A percentile compares a stretch with the other conserved stretches of the same genome.
These are phyloP conservation scores for Atractosteus spatula DNA, from an alignment of 2,113 vertebrate species.

Conservation along the genomic window DNA sequence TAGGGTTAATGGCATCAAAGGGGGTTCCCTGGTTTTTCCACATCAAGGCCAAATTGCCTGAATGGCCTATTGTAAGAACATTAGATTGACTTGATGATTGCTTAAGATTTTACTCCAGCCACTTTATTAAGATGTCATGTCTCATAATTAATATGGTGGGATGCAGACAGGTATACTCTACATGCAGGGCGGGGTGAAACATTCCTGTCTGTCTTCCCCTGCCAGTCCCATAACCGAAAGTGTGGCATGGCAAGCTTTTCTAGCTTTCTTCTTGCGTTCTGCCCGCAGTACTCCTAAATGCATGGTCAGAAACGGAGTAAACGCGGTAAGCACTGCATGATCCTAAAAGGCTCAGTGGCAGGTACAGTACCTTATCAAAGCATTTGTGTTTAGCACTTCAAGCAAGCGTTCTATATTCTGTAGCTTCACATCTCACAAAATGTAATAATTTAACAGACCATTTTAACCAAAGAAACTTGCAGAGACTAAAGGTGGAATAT, in stretches of 20 bases:
- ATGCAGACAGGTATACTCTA: constrained; percentile 14
- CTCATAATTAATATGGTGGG: constrained; percentile 41
- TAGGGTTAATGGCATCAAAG: constrained; percentile 69
- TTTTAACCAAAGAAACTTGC: too few species aligned
- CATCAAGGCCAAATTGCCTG: constrained; percentile 37
- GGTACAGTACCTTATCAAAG: neutral
- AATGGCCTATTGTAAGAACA: constrained; percentile 47
- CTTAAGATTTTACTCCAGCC: constrained; percentile 31
- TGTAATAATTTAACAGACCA: too few species aligned
- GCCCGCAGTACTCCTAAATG: neutral
- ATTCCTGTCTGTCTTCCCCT: neutral
- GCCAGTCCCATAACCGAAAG: neutral
- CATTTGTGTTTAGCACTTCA: too few species aligned
- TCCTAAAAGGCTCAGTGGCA: neutral
- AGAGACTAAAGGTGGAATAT: too few species aligned
- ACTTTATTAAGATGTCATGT: constrained; percentile 45
- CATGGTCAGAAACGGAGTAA: neutral
- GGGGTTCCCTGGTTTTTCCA: constrained; percentile 46
- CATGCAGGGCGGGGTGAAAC: constrained; percentile 5
- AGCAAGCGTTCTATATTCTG: neutral
- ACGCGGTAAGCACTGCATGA: neutral
- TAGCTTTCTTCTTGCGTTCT: neutral
- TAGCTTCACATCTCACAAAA: neutral
- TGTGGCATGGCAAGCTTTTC: neutral
- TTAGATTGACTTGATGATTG: constrained; percentile 41